Percentiles rank a stretch among this genome's conserved stretches.
Conservation (phyloP, 2,113 vertebrate genomes). For the Prionailurus viverrinus region DNA sequence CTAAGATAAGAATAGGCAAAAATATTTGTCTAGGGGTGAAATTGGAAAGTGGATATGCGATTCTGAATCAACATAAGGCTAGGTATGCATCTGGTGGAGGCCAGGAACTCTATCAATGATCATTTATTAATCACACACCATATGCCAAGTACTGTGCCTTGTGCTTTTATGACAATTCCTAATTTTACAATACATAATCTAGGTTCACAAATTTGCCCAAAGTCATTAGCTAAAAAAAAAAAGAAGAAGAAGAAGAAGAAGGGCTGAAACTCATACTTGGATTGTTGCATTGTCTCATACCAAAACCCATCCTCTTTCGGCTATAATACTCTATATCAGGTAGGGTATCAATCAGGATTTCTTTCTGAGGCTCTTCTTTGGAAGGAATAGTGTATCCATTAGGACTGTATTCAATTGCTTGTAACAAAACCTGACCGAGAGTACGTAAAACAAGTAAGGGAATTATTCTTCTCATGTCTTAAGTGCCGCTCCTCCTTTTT, state of each 20-base stretch:
- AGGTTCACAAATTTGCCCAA: background rate
- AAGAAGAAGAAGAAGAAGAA: background rate
- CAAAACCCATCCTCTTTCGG: background rate
- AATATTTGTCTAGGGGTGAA: background rate
- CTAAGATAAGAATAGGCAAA: background rate
- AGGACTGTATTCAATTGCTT: background rate
- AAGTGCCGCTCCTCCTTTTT: background rate
- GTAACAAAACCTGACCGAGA: background rate
- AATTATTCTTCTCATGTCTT: background rate
- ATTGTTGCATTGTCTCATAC: background rate
- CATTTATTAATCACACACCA: background rate
- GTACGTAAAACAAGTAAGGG: background rate
- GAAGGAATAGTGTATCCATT: background rate
- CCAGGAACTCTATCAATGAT: background rate
- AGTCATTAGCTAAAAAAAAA: background rate
- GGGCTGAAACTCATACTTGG: background rate
- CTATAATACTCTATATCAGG: background rate
- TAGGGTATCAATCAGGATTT: background rate
- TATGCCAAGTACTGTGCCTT: background rate
- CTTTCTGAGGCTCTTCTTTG: conserved; percentile 1
- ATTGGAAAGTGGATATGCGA: background rate
- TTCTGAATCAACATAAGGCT: background rate
- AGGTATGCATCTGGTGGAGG: background rate
- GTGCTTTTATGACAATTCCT: background rate
- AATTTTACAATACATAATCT: conserved; percentile 16